phyloP scores from a whole-genome alignment of 2,797 vertebrate genomes.

The Odontamblyopus lacepedii region DNA sequence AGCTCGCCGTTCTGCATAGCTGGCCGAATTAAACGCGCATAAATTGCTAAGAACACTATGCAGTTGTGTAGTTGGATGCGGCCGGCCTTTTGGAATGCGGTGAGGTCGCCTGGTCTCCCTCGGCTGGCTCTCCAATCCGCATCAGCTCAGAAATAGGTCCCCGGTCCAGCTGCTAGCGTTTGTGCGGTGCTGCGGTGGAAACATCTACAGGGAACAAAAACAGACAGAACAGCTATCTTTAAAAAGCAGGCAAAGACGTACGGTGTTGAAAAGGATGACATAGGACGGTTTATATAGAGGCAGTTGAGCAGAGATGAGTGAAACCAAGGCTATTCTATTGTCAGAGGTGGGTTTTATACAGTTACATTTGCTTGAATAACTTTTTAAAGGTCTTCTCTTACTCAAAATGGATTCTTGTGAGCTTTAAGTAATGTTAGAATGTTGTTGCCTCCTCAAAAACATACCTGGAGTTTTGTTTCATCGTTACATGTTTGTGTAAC shows the following conservation, averaged over 20 bases:
- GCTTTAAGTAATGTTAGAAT: too few relatives aligned
- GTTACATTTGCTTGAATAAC: too few relatives aligned
- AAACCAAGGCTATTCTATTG: conserved; percentile 24
- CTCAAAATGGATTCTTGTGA: too few relatives aligned
- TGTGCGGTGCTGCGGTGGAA: conserved; percentile 67
- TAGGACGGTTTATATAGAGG: conserved; percentile 33
- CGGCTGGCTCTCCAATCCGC: conserved; percentile 61
- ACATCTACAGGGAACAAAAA: conserved; percentile 60
- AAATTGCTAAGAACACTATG: conserved; percentile 69
- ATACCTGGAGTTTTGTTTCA: too few relatives aligned
- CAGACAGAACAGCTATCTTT: conserved; percentile 53
- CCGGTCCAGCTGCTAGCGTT: conserved; percentile 67
- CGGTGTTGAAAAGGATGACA: conserved; percentile 21
- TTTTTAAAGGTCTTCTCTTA: too few relatives aligned
- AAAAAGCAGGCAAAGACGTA: conserved; percentile 38
- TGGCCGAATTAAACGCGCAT: conserved; percentile 61
- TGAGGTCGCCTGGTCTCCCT: conserved; percentile 65
- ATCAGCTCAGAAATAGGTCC: conserved; percentile 75
- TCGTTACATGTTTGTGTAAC: too few relatives aligned
- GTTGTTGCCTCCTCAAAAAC: too few relatives aligned
- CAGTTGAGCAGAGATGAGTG: conserved; percentile 14
- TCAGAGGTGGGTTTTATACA: neutral
- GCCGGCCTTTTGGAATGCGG: conserved; percentile 59
- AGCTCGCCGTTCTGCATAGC: conserved; percentile 60
- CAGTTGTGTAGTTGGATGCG: conserved; percentile 69